Base-by-base conservation (phyloP, 2,113 vertebrate species). In the Passerina amoena region DNA sequence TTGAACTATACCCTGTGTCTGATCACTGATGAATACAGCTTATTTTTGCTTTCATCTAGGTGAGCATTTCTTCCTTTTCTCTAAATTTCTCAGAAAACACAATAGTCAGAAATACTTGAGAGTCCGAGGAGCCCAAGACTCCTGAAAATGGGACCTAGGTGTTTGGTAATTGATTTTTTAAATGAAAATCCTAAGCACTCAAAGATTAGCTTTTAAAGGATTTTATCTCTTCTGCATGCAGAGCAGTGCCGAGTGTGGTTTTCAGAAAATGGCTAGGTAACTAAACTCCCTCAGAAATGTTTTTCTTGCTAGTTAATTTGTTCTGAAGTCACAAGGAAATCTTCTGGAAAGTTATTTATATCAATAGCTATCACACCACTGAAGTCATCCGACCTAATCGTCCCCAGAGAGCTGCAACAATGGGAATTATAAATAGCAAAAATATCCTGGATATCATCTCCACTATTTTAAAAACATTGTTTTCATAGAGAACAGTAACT, bases 381-480 rank as follows among this genome's bases (percentile, higher is more conserved):
- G 63, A 90, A 87, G 70, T 76, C 45, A 92, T 87, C 57, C 2
- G 0, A 92, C 80, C 78, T 76, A 89, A 95, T 96, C 45, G 87
- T 72, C 86, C 65, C 83, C 64, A 87, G 86, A 84, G 88, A 89
- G 30, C 8, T 77, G 63, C 66, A 95, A 89, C 95, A 96, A 79
- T 92, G 37, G 77, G 56, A 97, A 87, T 89, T 95, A 92, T 79
- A 95, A 94, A 96, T 92, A 97, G 93, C 81, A 87, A 83, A 95
- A 90, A 78, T 86, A 96, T 92, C 92, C 91, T 88, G 95, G 72
- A 81, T 96, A 86, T 92, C 5, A 7, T 60, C 88, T 82, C 22
- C 48, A 56, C 73, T 95, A 63, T 89, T 94, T 91, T 47, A 79
- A 87, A 95, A 95, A 86, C 56, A 86, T 37, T 84, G 65, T 71